A percentile compares a stretch with the other conserved stretches of the same genome.
Conservation (phyloP, 2,888 invertebrate species). For the Tenthredo distinguenda region DNA sequence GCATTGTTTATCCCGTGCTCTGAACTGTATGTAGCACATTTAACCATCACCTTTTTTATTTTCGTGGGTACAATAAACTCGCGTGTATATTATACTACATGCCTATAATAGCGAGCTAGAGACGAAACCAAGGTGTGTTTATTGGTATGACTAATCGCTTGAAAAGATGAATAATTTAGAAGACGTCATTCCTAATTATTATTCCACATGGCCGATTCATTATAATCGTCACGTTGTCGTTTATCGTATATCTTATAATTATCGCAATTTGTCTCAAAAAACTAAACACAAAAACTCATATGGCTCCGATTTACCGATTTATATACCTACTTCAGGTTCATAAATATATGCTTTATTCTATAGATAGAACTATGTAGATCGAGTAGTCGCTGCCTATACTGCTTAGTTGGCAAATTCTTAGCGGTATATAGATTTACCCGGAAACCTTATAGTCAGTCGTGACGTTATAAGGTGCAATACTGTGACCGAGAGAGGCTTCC, state of each 20-base stretch:
- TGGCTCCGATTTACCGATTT: neutral
- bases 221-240: no score
- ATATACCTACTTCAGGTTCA: neutral
- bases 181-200: neutral
- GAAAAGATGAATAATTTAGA: neutral
- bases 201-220: neutral
- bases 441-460: slow-evolving; percentile 40
- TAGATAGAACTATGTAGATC: slow-evolving; percentile 1
- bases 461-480: slow-evolving; percentile 36
- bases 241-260: neutral
- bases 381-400: neutral
- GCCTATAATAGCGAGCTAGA: neutral
- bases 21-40: neutral
- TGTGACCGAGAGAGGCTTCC: slow-evolving; percentile 42
- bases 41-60: neutral
- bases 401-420: slow-evolving; percentile 33
- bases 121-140: neutral
- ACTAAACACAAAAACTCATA: neutral
- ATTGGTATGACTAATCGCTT: neutral
- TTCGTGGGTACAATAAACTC: neutral
- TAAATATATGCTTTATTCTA: neutral
- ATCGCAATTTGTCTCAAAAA: neutral
- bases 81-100: neutral
- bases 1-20: neutral
- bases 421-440: slow-evolving; percentile 31